These are phyloP conservation scores for Pavo muticus DNA, from an alignment of 2,113 vertebrate species.

Conservation along the genomic window DNA sequence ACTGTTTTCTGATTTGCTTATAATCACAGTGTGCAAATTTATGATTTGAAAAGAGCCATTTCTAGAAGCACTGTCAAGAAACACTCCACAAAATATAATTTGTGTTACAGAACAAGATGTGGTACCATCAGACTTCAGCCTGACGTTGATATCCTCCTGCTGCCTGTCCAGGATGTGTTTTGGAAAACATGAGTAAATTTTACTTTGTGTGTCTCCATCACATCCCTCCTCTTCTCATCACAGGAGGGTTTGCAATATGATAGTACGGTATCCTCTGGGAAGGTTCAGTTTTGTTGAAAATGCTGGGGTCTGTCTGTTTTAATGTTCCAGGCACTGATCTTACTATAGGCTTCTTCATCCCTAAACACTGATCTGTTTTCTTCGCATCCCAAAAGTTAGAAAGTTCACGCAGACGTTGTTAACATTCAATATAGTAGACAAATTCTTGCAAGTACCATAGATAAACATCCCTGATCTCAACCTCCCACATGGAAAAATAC, in stretches of 20 bases:
- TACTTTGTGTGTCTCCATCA: neutral
- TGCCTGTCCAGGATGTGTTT: neutral
- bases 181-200: neutral
- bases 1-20: neutral
- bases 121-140: neutral
- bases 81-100: neutral
- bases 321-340: neutral
- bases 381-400: neutral
- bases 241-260: neutral
- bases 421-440: neutral
- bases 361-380: neutral
- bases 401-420: neutral
- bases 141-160: neutral
- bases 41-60: neutral
- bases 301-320: neutral
- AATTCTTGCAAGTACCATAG: neutral
- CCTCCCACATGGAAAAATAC: constrained; percentile 1
- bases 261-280: neutral
- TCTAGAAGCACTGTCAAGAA: neutral
- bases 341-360: neutral
- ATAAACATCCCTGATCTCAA: neutral
- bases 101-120: rapidly evolving
- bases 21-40: neutral
- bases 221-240: neutral
- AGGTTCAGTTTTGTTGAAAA: neutral